Evolutionary conservation across 2,888 invertebrate genomes (phyloP).

Genomic region (Stenotaenia linearis): DNA sequence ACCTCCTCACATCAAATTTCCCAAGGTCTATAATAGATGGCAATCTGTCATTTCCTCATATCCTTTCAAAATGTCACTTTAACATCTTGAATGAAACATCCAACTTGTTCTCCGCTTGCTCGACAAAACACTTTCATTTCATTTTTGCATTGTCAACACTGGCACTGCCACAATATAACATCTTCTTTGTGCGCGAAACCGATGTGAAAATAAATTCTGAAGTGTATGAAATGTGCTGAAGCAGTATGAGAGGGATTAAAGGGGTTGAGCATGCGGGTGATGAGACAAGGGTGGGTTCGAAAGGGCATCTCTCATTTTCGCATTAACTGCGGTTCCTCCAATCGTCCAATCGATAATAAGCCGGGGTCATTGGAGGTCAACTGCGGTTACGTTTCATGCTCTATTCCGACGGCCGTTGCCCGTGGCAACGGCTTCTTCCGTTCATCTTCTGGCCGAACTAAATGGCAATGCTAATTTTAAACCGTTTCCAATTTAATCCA

Average conservation of each 20-base stretch:
- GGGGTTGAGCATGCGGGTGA: background rate
- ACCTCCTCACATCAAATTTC: no score
- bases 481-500: background rate
- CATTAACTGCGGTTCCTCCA: conserved; percentile 8
- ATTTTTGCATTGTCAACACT: no score
- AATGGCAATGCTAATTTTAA: background rate
- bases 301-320: conserved; percentile 5
- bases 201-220: background rate
- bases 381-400: background rate
- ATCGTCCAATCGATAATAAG: background rate
- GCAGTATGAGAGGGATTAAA: background rate
- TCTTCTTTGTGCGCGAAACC: no score
- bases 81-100: no score
- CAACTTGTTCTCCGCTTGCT: no score
- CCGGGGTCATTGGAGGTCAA: background rate
- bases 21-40: no score
- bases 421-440: background rate
- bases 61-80: no score
- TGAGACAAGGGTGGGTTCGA: background rate
- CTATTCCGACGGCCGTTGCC: background rate
- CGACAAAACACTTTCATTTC: no score
- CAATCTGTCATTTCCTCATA: no score
- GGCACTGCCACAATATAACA: no score
- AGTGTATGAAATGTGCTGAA: background rate
- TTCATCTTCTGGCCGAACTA: background rate